Base-by-base conservation (phyloP, 2,797 vertebrate species). In the Lepilemur ruficaudatus region DNA sequence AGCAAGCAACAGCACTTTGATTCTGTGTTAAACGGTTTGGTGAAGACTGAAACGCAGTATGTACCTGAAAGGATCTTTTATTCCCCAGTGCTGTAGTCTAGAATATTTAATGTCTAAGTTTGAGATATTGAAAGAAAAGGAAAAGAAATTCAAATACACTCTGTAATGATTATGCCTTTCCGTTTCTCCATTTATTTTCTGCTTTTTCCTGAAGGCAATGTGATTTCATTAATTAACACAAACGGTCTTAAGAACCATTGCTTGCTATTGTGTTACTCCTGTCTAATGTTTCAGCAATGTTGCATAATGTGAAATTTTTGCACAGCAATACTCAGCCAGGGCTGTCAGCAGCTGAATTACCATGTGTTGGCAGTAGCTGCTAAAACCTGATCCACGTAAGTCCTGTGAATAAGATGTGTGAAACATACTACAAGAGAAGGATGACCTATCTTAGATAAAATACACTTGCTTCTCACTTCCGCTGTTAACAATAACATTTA, bases 21-120 rank as follows among this genome's bases (percentile, higher is more conserved):
- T 32, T 92, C 50, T 83, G 43, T 73, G 61, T 76, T 82, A 17
- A 82, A 78, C 75, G 48, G 5, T 63, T 97, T 86, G 96, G 32
- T 93, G 94, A 91, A 98, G 97, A 92, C 87, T 95, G 89, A 96
- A 97, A 84, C 89, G 32, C 52, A 95, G 75, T 89, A 48, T 52
- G 8, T 20, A 75, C 94, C 94, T 92, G 83, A 57, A 89, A 50
- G 89, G 94, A 30, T 97, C 69, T 93, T 87, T 87, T 91, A 38
- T 48, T 30, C 25, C 28, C 28, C 28, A 35, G 4, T 61, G 22
- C 17, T 63, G n/a, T 61, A 69, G 35, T 18, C 59, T 86, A 41
- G 28, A 41, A n/a, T 86, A 94, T 79, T 91, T 87, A 65, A 91
- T 59, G 48, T 92, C 61, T 87, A 43, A 88, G 23, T 93, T 93